phyloP scores from a whole-genome alignment of 2,888 invertebrate species.

The Synanthedon vespiformis region DNA sequence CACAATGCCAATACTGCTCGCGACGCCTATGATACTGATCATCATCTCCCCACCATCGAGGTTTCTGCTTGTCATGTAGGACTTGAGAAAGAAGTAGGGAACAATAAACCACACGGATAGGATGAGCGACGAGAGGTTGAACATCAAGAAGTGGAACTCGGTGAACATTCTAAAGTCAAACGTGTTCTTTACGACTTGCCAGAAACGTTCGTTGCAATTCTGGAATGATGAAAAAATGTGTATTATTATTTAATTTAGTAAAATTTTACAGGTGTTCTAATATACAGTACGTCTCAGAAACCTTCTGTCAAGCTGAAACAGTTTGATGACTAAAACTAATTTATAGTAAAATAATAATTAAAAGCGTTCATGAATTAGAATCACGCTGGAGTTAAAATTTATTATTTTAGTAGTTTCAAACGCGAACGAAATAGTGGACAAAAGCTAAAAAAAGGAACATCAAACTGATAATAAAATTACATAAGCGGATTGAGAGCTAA shows the following conservation, averaged over 20 bases:
- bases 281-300: too few species aligned
- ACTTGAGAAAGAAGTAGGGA: conserved; percentile 87
- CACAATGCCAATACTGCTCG: conserved; percentile 91
- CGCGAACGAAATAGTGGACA: too few species aligned
- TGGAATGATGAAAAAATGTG: conserved; percentile 37
- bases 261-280: too few species aligned
- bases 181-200: conserved; percentile 75
- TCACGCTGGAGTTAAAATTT: too few species aligned
- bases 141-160: conserved; percentile 82
- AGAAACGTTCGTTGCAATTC: conserved; percentile 80
- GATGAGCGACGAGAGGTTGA: conserved; percentile 86
- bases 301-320: too few species aligned
- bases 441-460: too few species aligned
- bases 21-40: conserved; percentile 86
- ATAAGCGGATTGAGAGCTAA: not conserved
- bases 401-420: too few species aligned
- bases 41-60: conserved; percentile 81
- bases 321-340: too few species aligned
- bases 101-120: conserved; percentile 95
- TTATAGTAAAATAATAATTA: too few species aligned
- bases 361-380: too few species aligned
- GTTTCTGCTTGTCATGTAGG: conserved; percentile 70
- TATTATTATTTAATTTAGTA: too few species aligned
- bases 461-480: not conserved
- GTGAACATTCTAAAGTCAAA: conserved; percentile 86